Base-by-base conservation (phyloP, 2,888 invertebrate species). In the Rutpela maculata region DNA sequence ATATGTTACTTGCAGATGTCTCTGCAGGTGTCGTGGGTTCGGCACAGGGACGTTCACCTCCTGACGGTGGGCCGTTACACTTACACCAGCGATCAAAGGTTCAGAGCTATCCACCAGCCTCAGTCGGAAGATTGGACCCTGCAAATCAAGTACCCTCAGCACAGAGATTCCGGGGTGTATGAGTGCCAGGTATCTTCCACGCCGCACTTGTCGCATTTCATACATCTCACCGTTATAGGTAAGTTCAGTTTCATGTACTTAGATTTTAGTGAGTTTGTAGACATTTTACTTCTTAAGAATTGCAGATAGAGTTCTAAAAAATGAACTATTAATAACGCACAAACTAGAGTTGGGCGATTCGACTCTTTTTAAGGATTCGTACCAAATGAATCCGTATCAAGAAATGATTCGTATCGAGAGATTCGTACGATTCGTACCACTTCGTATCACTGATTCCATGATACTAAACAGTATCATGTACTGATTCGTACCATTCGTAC, bases 171-270 rank as follows among this genome's bases (percentile, higher is more conserved):
- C 18, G 97, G 97, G 78, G 94, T 96, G 85, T 98, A 98, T 91
- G 97, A 98, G 91, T 98, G 97, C 90, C 98, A 98, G 92, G 95
- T 98, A 88, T 97, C 97, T 84, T 97, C 97, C 79, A 97, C 97
- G 76, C 97, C 97, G 22, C 97, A 97, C 88, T 95, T 97, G 92
- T 96, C 97, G 87, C 97, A 97, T 90, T 97, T 96, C 89, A 95
- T 98, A 88, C 95, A 97, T 90, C 93, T 98, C 84, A 95, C 94
- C 87, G 97, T 98, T 84, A 95, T 97, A 85, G 97, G 97, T 97
- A 90, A 95, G 97, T 94, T n/a, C n/a, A 50, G 15, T 50, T 50
- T 50, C 17, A 12, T 43, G n/a, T 35, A 35, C 31, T 50, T 50
- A 15, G 12, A 50, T 50, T 50, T 1, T 43, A 43, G 43, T 38